Evolutionary conservation across 1,140 invertebrate species (phyloP).

Genomic region (Bilobella aurantiaca): DNA sequence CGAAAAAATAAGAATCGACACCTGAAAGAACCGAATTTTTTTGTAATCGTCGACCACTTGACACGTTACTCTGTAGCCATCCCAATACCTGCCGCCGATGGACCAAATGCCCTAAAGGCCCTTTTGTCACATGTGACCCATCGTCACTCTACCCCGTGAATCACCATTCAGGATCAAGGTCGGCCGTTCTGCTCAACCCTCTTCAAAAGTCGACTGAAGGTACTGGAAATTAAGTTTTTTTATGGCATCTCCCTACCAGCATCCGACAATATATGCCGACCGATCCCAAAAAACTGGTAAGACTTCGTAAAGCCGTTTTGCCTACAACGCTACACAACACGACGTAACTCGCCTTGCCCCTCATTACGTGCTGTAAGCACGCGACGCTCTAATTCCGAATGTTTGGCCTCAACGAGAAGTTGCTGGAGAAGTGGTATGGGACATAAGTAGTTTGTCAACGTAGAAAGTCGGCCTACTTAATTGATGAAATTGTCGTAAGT

Average conservation of each 20-base stretch:
- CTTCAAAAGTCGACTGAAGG: constrained; percentile 34
- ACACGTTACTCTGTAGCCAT: constrained; percentile 10
- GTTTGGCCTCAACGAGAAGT: too few species aligned
- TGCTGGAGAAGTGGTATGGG: too few species aligned
- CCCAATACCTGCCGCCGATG: not conserved
- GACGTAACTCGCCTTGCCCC: too few species aligned
- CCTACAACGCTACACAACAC: too few species aligned
- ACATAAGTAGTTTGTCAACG: too few species aligned
- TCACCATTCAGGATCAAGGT: constrained; percentile 38
- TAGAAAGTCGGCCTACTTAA: too few species aligned
- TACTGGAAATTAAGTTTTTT: constrained; percentile 31
- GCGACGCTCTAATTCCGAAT: too few species aligned
- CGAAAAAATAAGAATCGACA: constrained; percentile 15
- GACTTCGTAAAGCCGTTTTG: too few species aligned
- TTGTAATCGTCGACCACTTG: constrained; percentile 15
- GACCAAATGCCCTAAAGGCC: not conserved
- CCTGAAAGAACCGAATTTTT: constrained; percentile 9
- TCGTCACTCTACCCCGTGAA: constrained; percentile 26
- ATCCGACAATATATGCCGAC: too few species aligned
- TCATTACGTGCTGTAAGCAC: too few species aligned
- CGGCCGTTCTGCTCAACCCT: constrained; percentile 35
- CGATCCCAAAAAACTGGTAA: too few species aligned
- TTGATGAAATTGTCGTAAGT: too few species aligned
- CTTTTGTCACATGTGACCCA: constrained; percentile 9
- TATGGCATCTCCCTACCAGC: not conserved